These are phyloP conservation scores for Terrapene triunguis DNA, from an alignment of 2,113 vertebrate species.

Conservation along the genomic window DNA sequence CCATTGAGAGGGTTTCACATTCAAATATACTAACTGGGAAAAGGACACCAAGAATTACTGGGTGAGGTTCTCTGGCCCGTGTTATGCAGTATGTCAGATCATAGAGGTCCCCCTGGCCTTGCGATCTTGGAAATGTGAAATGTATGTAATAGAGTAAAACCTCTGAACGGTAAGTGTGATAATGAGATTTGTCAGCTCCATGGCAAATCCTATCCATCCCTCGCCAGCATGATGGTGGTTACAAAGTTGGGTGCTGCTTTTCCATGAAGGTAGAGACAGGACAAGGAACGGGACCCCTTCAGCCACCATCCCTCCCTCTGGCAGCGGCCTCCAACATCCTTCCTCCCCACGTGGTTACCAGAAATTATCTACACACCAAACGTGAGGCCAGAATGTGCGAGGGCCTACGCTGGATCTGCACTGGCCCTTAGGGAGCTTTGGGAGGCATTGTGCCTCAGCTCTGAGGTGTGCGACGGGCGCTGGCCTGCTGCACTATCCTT, in stretches of 20 bases:
- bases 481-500: not conserved
- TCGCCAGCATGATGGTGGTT: not conserved
- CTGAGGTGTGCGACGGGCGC: not conserved
- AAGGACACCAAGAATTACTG: not conserved
- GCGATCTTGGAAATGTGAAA: not conserved
- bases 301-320: not conserved
- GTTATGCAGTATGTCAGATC: not conserved
- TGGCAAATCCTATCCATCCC: not conserved
- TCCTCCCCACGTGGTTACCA: fast-evolving
- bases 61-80: not conserved
- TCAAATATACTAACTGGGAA: not conserved
- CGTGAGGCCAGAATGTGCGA: fast-evolving
- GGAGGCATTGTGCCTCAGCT: not conserved
- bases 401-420: not conserved
- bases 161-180: not conserved
- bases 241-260: not conserved
- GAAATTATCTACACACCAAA: fast-evolving
- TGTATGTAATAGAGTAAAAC: not conserved
- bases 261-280: not conserved
- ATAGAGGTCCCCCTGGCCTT: not conserved
- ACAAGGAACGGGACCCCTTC: not conserved
- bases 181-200: not conserved
- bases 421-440: not conserved
- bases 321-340: fast-evolving
- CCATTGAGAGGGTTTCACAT: not conserved